Percentiles rank a stretch among this genome's conserved stretches.
These are phyloP conservation scores for Trinorchestia longiramus DNA, from an alignment of 1,140 invertebrate species.

Conservation along the genomic window DNA sequence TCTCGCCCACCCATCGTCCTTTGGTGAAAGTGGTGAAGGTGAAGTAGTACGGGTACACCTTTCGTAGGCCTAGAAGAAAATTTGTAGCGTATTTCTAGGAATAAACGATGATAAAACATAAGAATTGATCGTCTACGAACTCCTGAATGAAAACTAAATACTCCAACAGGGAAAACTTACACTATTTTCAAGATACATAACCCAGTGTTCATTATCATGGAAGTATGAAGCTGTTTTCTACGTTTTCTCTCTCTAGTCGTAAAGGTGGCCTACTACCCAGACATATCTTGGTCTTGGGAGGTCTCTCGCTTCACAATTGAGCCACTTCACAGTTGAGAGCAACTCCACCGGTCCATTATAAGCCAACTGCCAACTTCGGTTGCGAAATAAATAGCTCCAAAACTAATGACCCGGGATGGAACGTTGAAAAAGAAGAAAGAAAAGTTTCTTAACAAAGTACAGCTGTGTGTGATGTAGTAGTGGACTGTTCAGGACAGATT, in stretches of 20 bases:
- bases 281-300: background rate
- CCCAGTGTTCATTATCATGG: background rate
- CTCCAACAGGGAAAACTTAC: background rate
- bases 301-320: constrained; percentile 7
- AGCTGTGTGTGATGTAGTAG: background rate
- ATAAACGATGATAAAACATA: background rate
- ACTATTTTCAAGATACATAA: background rate
- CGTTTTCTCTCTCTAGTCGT: background rate
- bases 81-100: background rate
- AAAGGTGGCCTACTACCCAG: background rate
- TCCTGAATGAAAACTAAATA: background rate
- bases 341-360: constrained; percentile 18
- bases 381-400: constrained; percentile 22
- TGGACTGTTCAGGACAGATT: background rate
- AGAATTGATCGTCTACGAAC: background rate
- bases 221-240: background rate
- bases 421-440: background rate
- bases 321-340: constrained; percentile 4
- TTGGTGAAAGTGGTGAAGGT: constrained; percentile 97
- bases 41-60: constrained; percentile 99
- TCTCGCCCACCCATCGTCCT: constrained; percentile 95
- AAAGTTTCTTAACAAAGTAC: background rate
- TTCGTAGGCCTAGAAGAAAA: constrained; percentile 84
- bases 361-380: constrained; percentile 3
- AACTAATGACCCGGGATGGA: background rate